phyloP scores from a whole-genome alignment of 1,140 invertebrate species.

The Caenorhabditis remanei region DNA sequence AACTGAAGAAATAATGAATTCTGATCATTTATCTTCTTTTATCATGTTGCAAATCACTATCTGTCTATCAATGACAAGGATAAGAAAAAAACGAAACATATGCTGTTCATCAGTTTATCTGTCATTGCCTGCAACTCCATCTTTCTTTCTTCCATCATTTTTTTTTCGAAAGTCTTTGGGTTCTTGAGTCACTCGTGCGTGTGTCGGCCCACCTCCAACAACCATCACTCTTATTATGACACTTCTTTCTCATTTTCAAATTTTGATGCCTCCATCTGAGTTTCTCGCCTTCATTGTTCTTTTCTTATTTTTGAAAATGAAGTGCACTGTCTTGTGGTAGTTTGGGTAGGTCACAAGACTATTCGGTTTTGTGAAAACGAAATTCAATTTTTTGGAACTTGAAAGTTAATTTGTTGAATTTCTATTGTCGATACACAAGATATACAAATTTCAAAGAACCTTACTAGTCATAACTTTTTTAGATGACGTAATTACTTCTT shows the following conservation, averaged over 20 bases:
- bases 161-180: constrained; percentile 45
- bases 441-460: too few relatives aligned
- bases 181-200: constrained; percentile 24
- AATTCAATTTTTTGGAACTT: too few relatives aligned
- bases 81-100: constrained; percentile 36
- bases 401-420: too few relatives aligned
- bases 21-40: not conserved
- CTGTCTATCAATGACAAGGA: not conserved
- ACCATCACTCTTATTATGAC: constrained; percentile 56
- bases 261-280: constrained; percentile 1
- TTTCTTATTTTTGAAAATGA: not conserved
- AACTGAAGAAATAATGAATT: not conserved
- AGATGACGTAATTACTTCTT: too few relatives aligned
- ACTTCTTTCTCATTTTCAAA: constrained; percentile 30
- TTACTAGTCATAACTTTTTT: too few relatives aligned
- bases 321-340: not conserved
- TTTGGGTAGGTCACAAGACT: not conserved
- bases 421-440: too few relatives aligned
- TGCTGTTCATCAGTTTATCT: constrained; percentile 55
- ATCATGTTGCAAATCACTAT: not conserved
- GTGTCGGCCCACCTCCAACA: constrained; percentile 42
- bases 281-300: not conserved
- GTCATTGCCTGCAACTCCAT: constrained; percentile 44
- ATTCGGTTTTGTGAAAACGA: too few relatives aligned
- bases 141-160: not conserved